Percentiles rank a stretch among this genome's conserved stretches.
These are phyloP conservation scores for Lethrus apterus DNA, from an alignment of 1,140 invertebrate species.

Conservation along the genomic window DNA sequence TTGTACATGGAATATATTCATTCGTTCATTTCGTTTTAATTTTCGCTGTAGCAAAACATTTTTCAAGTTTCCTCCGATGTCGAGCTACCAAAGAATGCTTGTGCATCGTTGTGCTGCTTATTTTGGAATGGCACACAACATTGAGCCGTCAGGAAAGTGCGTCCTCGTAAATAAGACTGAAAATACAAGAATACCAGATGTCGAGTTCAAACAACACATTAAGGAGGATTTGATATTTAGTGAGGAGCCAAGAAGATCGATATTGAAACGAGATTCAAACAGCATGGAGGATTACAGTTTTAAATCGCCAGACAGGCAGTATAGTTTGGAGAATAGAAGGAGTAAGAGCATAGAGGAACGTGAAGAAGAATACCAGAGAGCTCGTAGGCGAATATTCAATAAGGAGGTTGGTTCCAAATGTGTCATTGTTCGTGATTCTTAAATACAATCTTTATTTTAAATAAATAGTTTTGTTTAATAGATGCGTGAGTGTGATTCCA, in stretches of 20 bases:
- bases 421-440: not conserved
- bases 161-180: constrained; percentile 78
- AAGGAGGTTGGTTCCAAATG: constrained; percentile 21
- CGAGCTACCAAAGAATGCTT: constrained; percentile 91
- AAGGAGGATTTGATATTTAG: constrained; percentile 52
- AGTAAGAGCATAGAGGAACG: constrained; percentile 87
- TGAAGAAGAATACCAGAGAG: constrained; percentile 80
- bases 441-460: not conserved
- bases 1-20: too few relatives aligned
- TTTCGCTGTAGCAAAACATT: constrained; percentile 51
- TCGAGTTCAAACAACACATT: constrained; percentile 52
- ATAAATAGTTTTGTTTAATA: constrained; percentile 21
- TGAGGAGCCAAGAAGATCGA: constrained; percentile 66
- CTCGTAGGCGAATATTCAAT: constrained; percentile 71
- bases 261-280: constrained; percentile 73
- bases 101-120: constrained; percentile 88
- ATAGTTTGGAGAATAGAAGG: constrained; percentile 57
- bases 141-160: constrained; percentile 76
- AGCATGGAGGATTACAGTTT: constrained; percentile 66
- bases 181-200: constrained; percentile 64
- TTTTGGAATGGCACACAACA: constrained; percentile 90
- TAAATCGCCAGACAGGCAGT: constrained; percentile 53
- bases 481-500: constrained; percentile 34
- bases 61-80: constrained; percentile 82
- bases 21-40: not conserved